Percentiles rank a stretch among this genome's conserved stretches.
phyloP scores from a whole-genome alignment of 2,113 vertebrate species.

The Ellobius talpinus region DNA sequence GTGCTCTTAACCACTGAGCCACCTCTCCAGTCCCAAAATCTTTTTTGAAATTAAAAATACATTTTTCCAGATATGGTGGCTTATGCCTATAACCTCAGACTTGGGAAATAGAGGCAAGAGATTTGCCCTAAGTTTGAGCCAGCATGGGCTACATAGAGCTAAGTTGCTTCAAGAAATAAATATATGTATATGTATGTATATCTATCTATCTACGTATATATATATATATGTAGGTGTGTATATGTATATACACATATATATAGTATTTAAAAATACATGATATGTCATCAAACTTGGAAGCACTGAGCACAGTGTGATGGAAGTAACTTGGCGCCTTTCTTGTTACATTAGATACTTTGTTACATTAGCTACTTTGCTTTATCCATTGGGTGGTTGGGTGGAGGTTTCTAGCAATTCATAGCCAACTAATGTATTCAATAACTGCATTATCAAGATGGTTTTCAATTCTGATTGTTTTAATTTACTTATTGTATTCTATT shows the following conservation, averaged over 20 bases:
- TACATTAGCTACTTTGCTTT: neutral
- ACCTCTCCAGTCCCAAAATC: neutral
- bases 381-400: neutral
- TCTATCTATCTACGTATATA: no score
- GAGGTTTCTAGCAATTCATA: neutral
- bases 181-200: neutral
- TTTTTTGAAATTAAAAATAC: conserved; percentile 46
- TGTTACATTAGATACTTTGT: neutral
- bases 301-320: neutral
- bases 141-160: neutral
- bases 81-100: neutral
- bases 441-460: neutral
- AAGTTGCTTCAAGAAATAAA: neutral
- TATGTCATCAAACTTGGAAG: neutral
- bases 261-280: no score
- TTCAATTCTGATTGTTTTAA: no score
- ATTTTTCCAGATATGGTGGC: neutral
- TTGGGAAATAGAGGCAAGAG: neutral
- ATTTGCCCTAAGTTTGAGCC: neutral
- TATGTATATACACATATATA: no score
- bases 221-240: neutral
- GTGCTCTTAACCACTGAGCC: neutral
- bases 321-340: neutral
- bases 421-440: neutral
- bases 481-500: no score